phyloP scores from a whole-genome alignment of 2,888 invertebrate species.

The Pegoplata infirma region DNA sequence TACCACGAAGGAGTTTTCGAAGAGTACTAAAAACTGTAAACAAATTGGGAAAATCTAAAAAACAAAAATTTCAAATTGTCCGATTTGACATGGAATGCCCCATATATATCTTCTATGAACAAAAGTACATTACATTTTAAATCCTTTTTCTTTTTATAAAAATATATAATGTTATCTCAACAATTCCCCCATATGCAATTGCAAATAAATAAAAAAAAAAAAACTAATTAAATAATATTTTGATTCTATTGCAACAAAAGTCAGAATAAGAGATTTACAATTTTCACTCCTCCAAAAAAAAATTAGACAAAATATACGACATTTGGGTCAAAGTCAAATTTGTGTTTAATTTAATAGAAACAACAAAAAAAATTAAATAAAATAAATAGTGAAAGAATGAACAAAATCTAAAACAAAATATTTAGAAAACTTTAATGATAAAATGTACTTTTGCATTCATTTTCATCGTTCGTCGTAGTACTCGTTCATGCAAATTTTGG shows the following conservation, averaged over 20 bases:
- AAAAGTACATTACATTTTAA: too few species aligned
- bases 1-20: too few species aligned
- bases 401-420: constrained; percentile 35
- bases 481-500: constrained; percentile 12
- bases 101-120: too few species aligned
- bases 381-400: constrained; percentile 24
- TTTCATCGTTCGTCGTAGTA: too few species aligned
- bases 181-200: background rate
- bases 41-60: too few species aligned
- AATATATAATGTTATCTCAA: background rate
- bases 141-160: background rate
- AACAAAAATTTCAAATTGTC: too few species aligned
- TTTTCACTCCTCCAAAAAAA: constrained; percentile 21
- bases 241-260: constrained; percentile 32
- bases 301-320: constrained; percentile 2
- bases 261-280: constrained; percentile 26
- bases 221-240: constrained; percentile 44
- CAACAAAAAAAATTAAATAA: background rate
- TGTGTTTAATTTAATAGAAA: constrained; percentile 54
- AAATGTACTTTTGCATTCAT: background rate
- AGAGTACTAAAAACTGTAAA: too few species aligned
- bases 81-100: too few species aligned
- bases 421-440: constrained; percentile 40
- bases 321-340: constrained; percentile 61
- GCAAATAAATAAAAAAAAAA: background rate